Percentiles rank a stretch among this genome's conserved stretches.
phyloP scores from a whole-genome alignment of 2,888 invertebrate genomes.

The Bembecia ichneumoniformis region DNA sequence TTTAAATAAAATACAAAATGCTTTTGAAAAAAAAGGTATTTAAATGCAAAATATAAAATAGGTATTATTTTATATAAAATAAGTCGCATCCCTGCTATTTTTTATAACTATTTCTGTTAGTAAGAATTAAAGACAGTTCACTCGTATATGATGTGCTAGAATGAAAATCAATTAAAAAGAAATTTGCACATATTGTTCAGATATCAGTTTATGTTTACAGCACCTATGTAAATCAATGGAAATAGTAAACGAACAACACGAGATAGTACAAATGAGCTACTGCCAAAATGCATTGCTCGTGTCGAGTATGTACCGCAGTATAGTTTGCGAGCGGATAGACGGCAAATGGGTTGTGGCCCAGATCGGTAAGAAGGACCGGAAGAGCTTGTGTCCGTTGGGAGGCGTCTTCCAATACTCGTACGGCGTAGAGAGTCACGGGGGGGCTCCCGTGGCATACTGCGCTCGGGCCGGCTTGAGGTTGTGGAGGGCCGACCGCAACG shows the following conservation, averaged over 20 bases:
- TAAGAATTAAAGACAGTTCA: too few species aligned
- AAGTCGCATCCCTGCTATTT: too few species aligned
- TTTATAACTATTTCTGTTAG: too few species aligned
- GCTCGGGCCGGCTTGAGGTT: constrained; percentile 86
- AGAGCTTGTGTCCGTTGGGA: constrained; percentile 67
- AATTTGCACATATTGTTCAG: too few species aligned
- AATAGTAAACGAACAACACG: constrained; percentile 86
- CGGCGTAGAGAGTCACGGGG: constrained; percentile 41
- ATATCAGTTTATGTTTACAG: constrained; percentile 44
- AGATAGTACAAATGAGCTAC: constrained; percentile 88
- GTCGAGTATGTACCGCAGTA: constrained; percentile 86
- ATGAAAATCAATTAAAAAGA: too few species aligned
- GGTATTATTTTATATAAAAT: too few species aligned
- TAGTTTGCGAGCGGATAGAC: constrained; percentile 79
- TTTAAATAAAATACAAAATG: too few species aligned
- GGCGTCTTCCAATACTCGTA: constrained; percentile 72
- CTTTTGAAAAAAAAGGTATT: too few species aligned
- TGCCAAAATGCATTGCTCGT: constrained; percentile 81
- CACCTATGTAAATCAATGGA: constrained; percentile 87
- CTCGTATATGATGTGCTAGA: too few species aligned
- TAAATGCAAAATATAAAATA: too few species aligned
- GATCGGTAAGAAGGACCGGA: constrained; percentile 89
- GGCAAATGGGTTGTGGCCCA: constrained; percentile 80
- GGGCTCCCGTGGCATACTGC: constrained; percentile 75
- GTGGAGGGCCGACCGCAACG: constrained; percentile 84